Conservation (phyloP, 1,140 invertebrate species). For the Sinonovacula constricta region DNA sequence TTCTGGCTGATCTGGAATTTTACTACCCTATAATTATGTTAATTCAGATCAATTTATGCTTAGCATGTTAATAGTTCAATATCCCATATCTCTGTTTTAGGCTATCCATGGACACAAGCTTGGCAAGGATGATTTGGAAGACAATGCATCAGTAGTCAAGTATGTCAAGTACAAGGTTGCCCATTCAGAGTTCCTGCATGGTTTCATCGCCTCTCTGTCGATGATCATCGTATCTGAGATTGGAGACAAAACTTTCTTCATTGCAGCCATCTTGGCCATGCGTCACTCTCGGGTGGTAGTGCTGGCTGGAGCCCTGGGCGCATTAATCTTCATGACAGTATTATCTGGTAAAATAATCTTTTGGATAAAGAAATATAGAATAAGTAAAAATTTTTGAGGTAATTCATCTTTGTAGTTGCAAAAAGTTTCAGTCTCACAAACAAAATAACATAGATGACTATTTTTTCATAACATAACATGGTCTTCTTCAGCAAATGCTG, state of each 20-base stretch:
- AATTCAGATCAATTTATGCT: too few species aligned
- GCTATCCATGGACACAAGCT: constrained; percentile 20
- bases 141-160: constrained; percentile 54
- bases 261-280: constrained; percentile 99
- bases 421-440: too few species aligned
- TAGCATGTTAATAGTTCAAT: too few species aligned
- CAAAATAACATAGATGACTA: too few species aligned
- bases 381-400: too few species aligned
- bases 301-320: constrained; percentile 94
- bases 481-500: too few species aligned
- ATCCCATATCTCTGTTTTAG: too few species aligned
- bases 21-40: too few species aligned
- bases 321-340: constrained; percentile 96
- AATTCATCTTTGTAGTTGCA: too few species aligned
- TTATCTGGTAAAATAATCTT: constrained; percentile 90
- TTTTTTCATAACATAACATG: too few species aligned
- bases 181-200: constrained; percentile 90
- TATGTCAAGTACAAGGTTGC: constrained; percentile 53
- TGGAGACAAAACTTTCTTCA: constrained; percentile 99
- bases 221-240: constrained; percentile 98
- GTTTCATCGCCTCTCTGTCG: constrained; percentile 95
- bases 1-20: too few species aligned
- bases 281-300: constrained; percentile 95
- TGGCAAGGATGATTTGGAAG: constrained; percentile 53
- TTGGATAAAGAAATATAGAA: too few species aligned